A percentile compares a stretch with the other conserved stretches of the same genome.
Conservation (phyloP, 2,113 vertebrate genomes). For the Glaucidium brasilianum region DNA sequence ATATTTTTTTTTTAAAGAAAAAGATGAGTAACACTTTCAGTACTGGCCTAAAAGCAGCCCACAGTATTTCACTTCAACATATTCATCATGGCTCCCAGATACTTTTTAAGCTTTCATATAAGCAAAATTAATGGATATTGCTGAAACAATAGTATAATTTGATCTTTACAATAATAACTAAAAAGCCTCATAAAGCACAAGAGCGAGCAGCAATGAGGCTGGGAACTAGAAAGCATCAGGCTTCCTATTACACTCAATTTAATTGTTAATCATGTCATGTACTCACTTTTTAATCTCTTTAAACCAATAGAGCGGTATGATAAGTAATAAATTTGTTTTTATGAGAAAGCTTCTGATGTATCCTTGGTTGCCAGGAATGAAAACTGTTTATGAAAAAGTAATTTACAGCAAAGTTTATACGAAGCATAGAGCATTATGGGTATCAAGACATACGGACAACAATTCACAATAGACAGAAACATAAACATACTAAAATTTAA, state of each 20-base stretch:
- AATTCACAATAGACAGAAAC: not conserved
- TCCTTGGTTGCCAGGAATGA: not conserved
- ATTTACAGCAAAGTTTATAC: not conserved
- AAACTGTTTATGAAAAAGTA: not conserved
- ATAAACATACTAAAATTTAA: not conserved
- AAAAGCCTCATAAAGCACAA: not conserved
- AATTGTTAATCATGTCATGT: slow-evolving; percentile 1
- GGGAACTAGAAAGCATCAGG: not conserved
- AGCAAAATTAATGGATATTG: not conserved
- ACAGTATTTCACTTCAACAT: not conserved
- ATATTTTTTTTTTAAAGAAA: too few species aligned
- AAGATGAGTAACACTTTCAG: not conserved
- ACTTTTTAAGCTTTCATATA: not conserved
- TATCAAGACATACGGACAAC: not conserved
- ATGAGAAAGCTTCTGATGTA: not conserved
- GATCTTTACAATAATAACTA: not conserved
- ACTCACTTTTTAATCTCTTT: not conserved
- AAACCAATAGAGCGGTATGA: not conserved
- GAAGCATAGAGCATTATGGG: not conserved
- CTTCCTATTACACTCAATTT: slow-evolving; percentile 11
- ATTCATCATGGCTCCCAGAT: not conserved
- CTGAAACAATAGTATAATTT: not conserved
- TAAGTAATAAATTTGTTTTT: slow-evolving; percentile 17
- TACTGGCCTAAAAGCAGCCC: not conserved
- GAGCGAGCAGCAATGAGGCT: not conserved